Conservation (phyloP, 2,113 vertebrate genomes). For the Erythrolamprus reginae region DNA sequence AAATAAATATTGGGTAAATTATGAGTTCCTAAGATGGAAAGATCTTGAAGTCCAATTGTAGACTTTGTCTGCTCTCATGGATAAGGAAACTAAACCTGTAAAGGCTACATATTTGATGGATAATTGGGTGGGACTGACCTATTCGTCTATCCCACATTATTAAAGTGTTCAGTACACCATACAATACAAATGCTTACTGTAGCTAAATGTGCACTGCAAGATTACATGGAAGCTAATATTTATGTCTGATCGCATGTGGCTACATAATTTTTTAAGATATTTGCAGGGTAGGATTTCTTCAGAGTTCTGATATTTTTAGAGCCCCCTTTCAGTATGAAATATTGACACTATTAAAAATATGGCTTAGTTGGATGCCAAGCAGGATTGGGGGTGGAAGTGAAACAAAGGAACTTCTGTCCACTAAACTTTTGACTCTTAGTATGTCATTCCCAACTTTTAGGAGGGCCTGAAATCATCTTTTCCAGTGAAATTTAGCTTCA, state of each 20-base stretch:
- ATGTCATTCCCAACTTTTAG: not conserved
- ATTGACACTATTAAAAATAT: not conserved
- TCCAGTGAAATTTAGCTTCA: not conserved
- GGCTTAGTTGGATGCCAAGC: not conserved
- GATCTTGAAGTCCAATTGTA: not conserved
- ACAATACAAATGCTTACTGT: not conserved
- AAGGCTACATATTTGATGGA: not conserved
- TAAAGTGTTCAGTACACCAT: not conserved
- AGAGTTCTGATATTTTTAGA: not conserved
- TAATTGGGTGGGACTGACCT: not conserved
- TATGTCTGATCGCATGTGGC: not conserved
- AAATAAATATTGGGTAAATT: not conserved
- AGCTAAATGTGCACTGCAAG: not conserved
- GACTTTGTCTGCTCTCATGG: not conserved
- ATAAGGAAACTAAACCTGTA: not conserved
- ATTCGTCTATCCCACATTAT: not conserved
- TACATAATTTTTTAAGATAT: not conserved
- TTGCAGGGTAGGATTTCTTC: not conserved
- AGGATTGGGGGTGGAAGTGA: too few relatives aligned
- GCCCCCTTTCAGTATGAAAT: not conserved
- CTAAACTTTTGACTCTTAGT: not conserved
- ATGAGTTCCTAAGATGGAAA: not conserved
- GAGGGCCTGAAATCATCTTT: not conserved
- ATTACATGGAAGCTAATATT: not conserved
- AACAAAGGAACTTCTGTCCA: not conserved